Conservation (phyloP, 2,888 invertebrate species). For the Cheilosia soror region DNA sequence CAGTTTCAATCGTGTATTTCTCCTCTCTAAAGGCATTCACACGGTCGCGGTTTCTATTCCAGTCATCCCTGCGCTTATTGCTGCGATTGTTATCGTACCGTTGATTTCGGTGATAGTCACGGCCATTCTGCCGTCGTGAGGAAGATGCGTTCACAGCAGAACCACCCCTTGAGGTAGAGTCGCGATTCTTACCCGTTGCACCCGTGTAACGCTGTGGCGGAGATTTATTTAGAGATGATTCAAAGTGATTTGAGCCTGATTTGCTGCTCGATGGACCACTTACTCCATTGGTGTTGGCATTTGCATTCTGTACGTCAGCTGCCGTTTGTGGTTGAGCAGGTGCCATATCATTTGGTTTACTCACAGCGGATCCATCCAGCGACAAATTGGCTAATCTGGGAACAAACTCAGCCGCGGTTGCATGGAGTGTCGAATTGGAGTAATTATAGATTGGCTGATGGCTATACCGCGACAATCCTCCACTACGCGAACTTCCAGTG, state of each 20-base stretch:
- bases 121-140: conserved; percentile 77
- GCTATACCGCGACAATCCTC: conserved; percentile 16
- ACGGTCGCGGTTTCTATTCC: conserved; percentile 82
- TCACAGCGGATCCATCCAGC: conserved; percentile 65
- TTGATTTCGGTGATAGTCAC: conserved; percentile 77
- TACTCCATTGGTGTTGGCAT: conserved; percentile 9
- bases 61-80: conserved; percentile 82
- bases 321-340: conserved; percentile 16
- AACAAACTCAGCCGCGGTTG: conserved; percentile 82
- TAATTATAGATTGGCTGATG: conserved; percentile 33
- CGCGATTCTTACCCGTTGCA: conserved; percentile 73
- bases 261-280: conserved; percentile 21
- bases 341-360: conserved; percentile 13
- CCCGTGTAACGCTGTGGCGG: conserved; percentile 76
- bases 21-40: conserved; percentile 81
- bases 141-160: conserved; percentile 26
- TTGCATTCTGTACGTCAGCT: conserved; percentile 48
- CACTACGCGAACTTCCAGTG: conserved; percentile 5
- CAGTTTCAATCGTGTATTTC: conserved; percentile 79
- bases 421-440: conserved; percentile 80
- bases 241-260: not conserved
- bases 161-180: conserved; percentile 54
- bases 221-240: conserved; percentile 36
- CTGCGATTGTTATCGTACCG: conserved; percentile 82
- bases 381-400: conserved; percentile 81